phyloP scores from a whole-genome alignment of 2,888 invertebrate genomes.

The Nesidiocoris tenuis region DNA sequence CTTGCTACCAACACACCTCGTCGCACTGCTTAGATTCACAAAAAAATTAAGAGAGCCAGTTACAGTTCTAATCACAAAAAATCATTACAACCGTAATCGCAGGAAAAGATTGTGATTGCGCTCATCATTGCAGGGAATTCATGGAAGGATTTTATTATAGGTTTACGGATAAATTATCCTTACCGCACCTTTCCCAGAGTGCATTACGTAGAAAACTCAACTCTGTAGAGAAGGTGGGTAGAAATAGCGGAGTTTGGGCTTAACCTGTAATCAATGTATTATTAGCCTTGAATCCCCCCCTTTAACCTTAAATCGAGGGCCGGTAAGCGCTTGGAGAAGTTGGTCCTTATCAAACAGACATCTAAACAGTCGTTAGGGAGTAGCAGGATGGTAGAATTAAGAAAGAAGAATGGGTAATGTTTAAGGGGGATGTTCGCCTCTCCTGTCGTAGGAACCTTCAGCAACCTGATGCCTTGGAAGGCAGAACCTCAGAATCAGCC shows the following conservation, averaged over 20 bases:
- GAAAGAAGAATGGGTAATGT: constrained; percentile 39
- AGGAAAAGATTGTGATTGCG: too few species aligned
- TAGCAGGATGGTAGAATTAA: constrained; percentile 29
- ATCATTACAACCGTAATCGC: too few species aligned
- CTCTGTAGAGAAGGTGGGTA: too few species aligned
- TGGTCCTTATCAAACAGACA: constrained; percentile 37
- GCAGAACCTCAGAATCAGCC: background rate
- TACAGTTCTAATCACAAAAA: too few species aligned
- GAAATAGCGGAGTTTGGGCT: background rate
- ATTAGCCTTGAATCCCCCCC: constrained; percentile 5
- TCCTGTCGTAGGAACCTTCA: background rate
- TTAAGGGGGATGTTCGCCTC: constrained; percentile 12
- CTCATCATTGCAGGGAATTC: too few species aligned
- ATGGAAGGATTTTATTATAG: too few species aligned
- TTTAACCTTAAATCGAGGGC: constrained; percentile 22
- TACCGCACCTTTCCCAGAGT: too few species aligned
- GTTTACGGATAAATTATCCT: too few species aligned
- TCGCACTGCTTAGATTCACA: too few species aligned
- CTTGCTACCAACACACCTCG: too few species aligned
- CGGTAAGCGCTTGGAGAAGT: constrained; percentile 17
- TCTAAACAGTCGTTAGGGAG: constrained; percentile 35
- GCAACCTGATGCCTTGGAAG: background rate
- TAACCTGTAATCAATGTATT: constrained; percentile 15
- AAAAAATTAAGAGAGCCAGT: too few species aligned
- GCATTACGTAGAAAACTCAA: too few species aligned